phyloP scores from a whole-genome alignment of 2,113 vertebrate species.

The Poecilia latipinna region DNA sequence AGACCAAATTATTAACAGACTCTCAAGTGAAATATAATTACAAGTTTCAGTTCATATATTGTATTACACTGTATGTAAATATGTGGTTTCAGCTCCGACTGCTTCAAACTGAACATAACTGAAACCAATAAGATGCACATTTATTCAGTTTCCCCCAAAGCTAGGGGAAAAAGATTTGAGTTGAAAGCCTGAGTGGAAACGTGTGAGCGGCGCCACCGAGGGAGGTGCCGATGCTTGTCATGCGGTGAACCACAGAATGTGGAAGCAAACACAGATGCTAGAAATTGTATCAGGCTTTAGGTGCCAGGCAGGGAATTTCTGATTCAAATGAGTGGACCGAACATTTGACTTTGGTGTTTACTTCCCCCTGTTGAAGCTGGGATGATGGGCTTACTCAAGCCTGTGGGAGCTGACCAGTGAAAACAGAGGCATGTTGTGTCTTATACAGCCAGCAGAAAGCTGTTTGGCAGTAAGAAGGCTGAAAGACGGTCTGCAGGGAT shows the following conservation, averaged over 20 bases:
- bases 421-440: not conserved
- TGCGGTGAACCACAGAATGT: conserved; percentile 9
- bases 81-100: not conserved
- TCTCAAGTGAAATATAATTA: not conserved
- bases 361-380: not conserved
- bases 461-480: not conserved
- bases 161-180: conserved; percentile 1
- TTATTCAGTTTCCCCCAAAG: conserved; percentile 1
- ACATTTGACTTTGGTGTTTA: not conserved
- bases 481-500: not conserved
- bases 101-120: not conserved
- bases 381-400: not conserved
- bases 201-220: not conserved
- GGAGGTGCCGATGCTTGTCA: conserved; percentile 2
- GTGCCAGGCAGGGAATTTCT: conserved; percentile 1
- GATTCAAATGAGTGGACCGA: conserved; percentile 11
- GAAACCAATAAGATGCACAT: conserved; percentile 2
- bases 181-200: conserved; percentile 22
- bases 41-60: no score
- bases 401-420: not conserved
- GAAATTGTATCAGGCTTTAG: conserved; percentile 3
- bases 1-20: not conserved
- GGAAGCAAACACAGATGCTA: conserved; percentile 10
- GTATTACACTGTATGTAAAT: not conserved
- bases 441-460: not conserved